Conservation (phyloP, 2,888 invertebrate genomes). For the Cerceris rybyensis region DNA sequence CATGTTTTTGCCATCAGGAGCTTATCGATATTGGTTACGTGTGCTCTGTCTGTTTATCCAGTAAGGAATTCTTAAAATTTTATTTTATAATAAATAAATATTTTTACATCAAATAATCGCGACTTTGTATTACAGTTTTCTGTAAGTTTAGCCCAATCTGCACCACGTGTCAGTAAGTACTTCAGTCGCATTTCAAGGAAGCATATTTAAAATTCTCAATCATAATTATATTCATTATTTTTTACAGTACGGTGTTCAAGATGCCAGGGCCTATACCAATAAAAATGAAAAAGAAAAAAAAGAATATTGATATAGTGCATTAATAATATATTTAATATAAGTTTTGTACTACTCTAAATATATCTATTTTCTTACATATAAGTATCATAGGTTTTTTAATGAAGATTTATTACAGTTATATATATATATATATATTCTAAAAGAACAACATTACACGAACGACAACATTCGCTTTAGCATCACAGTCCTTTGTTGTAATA, state of each 20-base stretch:
- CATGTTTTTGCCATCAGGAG: conserved; percentile 98
- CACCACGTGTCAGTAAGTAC: conserved; percentile 97
- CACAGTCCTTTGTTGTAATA: conserved; percentile 66
- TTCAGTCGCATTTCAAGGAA: not conserved
- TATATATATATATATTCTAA: not conserved
- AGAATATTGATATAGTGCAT: conserved; percentile 82
- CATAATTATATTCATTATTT: conserved; percentile 17
- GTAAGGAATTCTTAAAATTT: conserved; percentile 83
- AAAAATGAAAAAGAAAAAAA: conserved; percentile 92
- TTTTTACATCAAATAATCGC: not conserved
- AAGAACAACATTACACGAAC: not conserved
- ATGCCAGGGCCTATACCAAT: conserved; percentile 90
- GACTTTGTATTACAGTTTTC: conserved; percentile 89
- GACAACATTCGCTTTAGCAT: not conserved
- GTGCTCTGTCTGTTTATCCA: conserved; percentile 98
- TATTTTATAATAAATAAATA: conserved; percentile 5
- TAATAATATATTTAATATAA: conserved; percentile 53
- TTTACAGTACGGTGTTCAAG: conserved; percentile 94
- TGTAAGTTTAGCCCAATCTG: conserved; percentile 99
- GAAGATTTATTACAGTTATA: not conserved
- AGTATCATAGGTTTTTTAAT: conserved; percentile 6
- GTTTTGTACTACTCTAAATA: conserved; percentile 44
- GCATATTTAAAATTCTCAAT: not conserved
- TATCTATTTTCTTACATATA: conserved; percentile 45
- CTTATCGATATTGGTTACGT: conserved; percentile 98